A percentile compares a stretch with the other conserved stretches of the same genome.
These are phyloP conservation scores for Bradypodion ventrale DNA, from an alignment of 2,797 vertebrate genomes.

Conservation along the genomic window DNA sequence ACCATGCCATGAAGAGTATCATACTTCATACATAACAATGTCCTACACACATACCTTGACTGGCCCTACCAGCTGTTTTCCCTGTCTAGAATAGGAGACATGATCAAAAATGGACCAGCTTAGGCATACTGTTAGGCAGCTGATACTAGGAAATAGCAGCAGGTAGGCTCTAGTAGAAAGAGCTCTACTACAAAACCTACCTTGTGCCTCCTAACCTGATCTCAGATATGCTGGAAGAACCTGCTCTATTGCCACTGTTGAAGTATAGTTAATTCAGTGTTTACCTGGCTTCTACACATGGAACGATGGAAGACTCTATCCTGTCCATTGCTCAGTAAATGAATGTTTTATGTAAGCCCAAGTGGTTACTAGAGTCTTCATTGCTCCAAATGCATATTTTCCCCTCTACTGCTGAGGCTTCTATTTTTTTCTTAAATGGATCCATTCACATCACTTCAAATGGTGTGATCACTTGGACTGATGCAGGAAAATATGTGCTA, in stretches of 20 bases:
- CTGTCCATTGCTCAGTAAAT: background rate
- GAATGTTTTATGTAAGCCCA: background rate
- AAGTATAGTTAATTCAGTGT: background rate
- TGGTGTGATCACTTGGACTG: no score
- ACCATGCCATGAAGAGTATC: background rate
- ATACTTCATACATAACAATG: background rate
- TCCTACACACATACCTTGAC: background rate
- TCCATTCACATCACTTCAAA: no score
- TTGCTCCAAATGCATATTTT: no score
- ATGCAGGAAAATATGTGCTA: no score
- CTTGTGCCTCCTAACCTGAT: background rate
- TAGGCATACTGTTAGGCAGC: background rate
- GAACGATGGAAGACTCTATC: background rate
- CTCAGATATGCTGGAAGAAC: background rate
- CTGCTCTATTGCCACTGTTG: background rate
- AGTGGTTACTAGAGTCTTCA: no score
- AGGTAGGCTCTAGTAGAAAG: background rate
- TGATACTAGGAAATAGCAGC: background rate
- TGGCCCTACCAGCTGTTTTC: background rate
- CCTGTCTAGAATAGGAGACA: background rate
- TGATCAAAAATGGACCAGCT: background rate
- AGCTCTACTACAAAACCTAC: background rate
- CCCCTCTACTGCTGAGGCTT: no score
- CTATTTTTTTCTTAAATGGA: no score
- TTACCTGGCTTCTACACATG: background rate